These are phyloP conservation scores for Chloroceryle amazona DNA, from an alignment of 2,797 vertebrate species.

Conservation along the genomic window DNA sequence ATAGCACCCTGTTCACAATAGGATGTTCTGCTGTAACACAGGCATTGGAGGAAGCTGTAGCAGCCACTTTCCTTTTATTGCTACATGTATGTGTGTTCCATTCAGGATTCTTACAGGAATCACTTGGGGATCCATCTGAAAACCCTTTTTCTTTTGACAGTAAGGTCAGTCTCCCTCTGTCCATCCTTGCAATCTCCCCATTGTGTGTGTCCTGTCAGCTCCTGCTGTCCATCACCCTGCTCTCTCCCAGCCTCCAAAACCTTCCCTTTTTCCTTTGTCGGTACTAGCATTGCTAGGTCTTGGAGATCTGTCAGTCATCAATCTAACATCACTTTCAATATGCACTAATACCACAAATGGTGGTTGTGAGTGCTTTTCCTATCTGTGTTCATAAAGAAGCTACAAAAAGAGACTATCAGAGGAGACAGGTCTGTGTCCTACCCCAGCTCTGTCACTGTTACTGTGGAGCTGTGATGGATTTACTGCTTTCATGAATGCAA, in stretches of 20 bases:
- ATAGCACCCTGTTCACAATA: not conserved
- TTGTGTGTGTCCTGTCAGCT: not conserved
- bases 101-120: not conserved
- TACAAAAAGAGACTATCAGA: not conserved
- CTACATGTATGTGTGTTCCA: accelerated
- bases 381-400: not conserved
- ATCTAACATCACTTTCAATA: not conserved
- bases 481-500: not conserved
- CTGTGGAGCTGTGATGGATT: not conserved
- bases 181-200: not conserved
- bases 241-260: not conserved
- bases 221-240: not conserved
- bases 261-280: not conserved
- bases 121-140: not conserved
- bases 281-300: not conserved
- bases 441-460: not conserved
- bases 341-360: not conserved
- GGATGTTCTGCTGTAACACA: not conserved
- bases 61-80: not conserved
- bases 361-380: not conserved
- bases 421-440: not conserved
- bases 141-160: not conserved
- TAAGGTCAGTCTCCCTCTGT: not conserved
- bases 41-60: not conserved
- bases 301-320: not conserved